Evolutionary conservation across 2,113 vertebrate genomes (phyloP).

Genomic region (Leptobrachium leishanense): DNA sequence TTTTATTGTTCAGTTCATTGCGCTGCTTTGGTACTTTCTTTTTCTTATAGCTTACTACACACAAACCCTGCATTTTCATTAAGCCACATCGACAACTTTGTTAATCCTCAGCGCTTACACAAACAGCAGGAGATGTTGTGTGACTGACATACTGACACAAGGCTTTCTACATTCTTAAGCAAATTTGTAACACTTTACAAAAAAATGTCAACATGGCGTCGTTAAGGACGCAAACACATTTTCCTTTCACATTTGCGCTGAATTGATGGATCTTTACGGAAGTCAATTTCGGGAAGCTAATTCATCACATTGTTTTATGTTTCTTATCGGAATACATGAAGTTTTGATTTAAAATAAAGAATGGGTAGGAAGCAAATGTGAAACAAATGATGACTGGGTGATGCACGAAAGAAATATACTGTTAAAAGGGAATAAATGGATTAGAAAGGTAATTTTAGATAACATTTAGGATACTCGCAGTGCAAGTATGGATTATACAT

Average conservation of each 20-base stretch:
- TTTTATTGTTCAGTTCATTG: background rate
- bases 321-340: background rate
- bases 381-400: background rate
- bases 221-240: background rate
- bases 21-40: background rate
- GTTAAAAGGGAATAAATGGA: background rate
- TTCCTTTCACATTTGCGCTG: background rate
- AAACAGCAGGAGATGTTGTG: conserved; percentile 4
- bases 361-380: background rate
- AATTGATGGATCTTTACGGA: background rate
- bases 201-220: background rate
- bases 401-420: background rate
- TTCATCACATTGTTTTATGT: background rate
- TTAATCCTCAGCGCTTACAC: background rate
- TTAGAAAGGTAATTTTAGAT: too few species aligned
- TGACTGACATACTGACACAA: background rate
- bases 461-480: too few species aligned
- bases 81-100: background rate
- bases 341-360: background rate
- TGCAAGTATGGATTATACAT: too few species aligned
- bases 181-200: conserved; percentile 4
- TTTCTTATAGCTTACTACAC: background rate
- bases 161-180: background rate
- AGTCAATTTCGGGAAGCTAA: background rate
- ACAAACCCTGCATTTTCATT: background rate